A percentile compares a stretch with the other conserved stretches of the same genome.
Conservation (phyloP, 1,140 invertebrate genomes). For the Diorhabda sublineata region DNA sequence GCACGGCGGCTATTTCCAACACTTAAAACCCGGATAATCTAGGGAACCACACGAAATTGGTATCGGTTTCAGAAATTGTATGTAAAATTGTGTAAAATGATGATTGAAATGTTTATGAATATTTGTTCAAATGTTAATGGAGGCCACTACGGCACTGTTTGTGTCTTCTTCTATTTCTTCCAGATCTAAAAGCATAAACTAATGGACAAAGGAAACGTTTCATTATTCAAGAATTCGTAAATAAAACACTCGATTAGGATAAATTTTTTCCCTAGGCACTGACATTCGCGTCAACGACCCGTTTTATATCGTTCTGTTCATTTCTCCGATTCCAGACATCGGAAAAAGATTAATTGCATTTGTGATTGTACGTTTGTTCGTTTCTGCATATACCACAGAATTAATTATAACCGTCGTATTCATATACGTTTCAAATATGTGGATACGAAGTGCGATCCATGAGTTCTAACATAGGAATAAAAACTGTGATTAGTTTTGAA, state of each 20-base stretch:
- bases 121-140: no score
- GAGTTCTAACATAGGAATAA: no score
- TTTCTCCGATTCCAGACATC: not conserved
- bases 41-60: no score
- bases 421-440: no score
- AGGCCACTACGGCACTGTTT: not conserved
- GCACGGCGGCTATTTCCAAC: no score
- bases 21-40: no score
- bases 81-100: no score
- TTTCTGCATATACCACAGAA: not conserved
- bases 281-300: slow-evolving; percentile 17
- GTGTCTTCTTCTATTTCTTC: slow-evolving; percentile 18
- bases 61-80: no score
- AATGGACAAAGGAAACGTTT: slow-evolving; percentile 22
- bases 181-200: slow-evolving; percentile 16
- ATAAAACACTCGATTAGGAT: slow-evolving; percentile 21
- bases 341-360: not conserved
- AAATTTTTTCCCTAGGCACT: slow-evolving; percentile 10
- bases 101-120: no score
- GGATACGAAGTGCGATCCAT: no score
- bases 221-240: slow-evolving; percentile 24
- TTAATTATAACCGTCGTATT: no score
- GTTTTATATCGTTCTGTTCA: not conserved
- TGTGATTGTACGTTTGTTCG: not conserved
- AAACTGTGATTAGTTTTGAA: no score